Percentiles rank a stretch among this genome's conserved stretches.
phyloP scores from a whole-genome alignment of 2,888 invertebrate species.

The Netelia melanura region DNA sequence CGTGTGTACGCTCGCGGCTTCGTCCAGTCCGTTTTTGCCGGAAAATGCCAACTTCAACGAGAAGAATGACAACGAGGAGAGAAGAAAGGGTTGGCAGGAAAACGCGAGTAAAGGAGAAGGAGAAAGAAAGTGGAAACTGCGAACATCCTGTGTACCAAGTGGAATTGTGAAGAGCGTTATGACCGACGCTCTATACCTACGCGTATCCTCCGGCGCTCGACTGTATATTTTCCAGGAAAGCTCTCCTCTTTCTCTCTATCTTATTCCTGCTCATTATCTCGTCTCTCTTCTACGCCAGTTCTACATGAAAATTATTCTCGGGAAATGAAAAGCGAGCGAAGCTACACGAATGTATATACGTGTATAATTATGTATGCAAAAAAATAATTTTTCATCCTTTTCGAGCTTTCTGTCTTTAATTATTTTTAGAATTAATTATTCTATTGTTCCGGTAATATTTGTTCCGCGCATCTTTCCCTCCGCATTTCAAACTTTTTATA shows the following conservation, averaged over 20 bases:
- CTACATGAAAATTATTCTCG: slow-evolving; percentile 28
- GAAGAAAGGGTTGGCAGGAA: background rate
- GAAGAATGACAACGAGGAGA: slow-evolving; percentile 24
- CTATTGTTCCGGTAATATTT: too few relatives aligned
- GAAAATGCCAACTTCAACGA: slow-evolving; percentile 25
- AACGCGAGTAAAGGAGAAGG: slow-evolving; percentile 1
- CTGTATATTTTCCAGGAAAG: slow-evolving; percentile 20
- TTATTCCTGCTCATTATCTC: background rate
- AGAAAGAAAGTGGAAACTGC: slow-evolving; percentile 29
- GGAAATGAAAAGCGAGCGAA: slow-evolving; percentile 12
- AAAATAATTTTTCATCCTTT: background rate
- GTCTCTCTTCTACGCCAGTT: background rate
- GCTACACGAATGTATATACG: slow-evolving; percentile 6
- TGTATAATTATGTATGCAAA: background rate
- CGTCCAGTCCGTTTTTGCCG: background rate
- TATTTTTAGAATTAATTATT: background rate
- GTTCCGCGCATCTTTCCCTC: background rate
- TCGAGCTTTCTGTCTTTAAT: background rate
- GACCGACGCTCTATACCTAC: background rate
- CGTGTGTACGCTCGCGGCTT: background rate
- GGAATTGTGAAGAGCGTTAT: slow-evolving; percentile 11
- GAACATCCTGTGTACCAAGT: slow-evolving; percentile 24
- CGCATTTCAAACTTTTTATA: background rate
- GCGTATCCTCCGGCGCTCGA: slow-evolving; percentile 20
- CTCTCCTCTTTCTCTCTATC: background rate